These are phyloP conservation scores for Bruchidius siliquastri DNA, from an alignment of 2,888 invertebrate species.

Conservation along the genomic window DNA sequence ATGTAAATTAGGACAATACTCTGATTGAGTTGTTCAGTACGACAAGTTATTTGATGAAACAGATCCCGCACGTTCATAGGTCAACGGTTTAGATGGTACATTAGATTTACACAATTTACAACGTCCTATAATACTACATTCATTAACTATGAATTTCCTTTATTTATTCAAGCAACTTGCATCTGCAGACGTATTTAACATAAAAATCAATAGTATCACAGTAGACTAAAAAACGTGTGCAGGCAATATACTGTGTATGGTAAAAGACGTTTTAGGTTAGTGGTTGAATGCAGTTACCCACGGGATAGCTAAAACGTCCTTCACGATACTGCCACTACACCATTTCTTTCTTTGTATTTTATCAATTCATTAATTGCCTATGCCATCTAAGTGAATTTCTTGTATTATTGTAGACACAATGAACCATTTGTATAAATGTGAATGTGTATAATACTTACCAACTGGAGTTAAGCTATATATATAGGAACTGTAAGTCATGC, in stretches of 20 bases:
- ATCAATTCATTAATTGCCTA: conserved; percentile 28
- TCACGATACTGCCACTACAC: conserved; percentile 24
- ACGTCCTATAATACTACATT: no score
- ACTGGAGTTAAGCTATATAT: not conserved
- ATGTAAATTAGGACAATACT: no score
- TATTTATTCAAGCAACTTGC: not conserved
- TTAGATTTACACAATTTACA: no score
- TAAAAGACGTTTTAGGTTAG: not conserved
- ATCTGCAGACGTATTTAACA: not conserved
- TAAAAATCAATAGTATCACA: not conserved
- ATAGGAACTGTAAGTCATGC: not conserved
- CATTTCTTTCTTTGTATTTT: conserved; percentile 21
- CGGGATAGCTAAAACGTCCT: not conserved
- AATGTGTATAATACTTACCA: conserved; percentile 2
- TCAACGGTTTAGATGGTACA: no score
- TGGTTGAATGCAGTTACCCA: not conserved
- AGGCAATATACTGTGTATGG: conserved; percentile 22
- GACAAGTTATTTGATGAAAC: no score
- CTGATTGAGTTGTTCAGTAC: no score
- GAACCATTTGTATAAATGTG: conserved; percentile 16
- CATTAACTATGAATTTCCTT: not conserved
- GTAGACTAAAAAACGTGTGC: conserved; percentile 27
- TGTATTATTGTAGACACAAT: conserved; percentile 16
- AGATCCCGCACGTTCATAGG: no score
- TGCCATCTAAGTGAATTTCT: conserved; percentile 28